Conservation (phyloP, 2,888 invertebrate genomes). For the Scaeva pyrastri region DNA sequence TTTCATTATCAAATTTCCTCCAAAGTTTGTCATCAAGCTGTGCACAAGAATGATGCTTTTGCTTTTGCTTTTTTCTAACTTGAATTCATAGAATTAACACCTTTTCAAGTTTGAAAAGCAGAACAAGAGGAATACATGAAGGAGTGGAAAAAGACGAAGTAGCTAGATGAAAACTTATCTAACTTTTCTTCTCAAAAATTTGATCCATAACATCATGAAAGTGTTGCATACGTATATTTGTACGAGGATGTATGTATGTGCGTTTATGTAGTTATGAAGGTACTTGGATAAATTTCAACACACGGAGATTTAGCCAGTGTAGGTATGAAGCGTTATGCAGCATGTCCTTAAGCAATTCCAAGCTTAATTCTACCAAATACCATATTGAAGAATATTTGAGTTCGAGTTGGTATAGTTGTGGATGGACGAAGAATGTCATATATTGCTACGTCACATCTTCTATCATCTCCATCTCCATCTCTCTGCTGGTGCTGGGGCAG, state of each 20-base stretch:
- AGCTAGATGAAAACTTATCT: slow-evolving; percentile 8
- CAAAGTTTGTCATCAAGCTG: slow-evolving; percentile 15
- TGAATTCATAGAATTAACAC: slow-evolving; percentile 27
- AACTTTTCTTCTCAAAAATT: slow-evolving; percentile 27
- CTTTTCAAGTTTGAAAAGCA: slow-evolving; percentile 12
- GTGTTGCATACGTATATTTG: no score
- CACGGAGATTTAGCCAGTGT: neutral
- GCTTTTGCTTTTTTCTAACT: neutral
- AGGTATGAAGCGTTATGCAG: slow-evolving; percentile 12
- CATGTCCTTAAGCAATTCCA: slow-evolving; percentile 53
- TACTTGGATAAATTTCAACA: slow-evolving; percentile 5
- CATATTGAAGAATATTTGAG: slow-evolving; percentile 39
- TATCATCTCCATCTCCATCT: slow-evolving; percentile 23
- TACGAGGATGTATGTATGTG: neutral
- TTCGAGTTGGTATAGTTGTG: slow-evolving; percentile 22
- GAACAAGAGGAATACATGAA: neutral
- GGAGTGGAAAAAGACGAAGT: neutral
- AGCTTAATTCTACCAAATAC: slow-evolving; percentile 57
- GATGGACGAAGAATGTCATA: slow-evolving; percentile 18
- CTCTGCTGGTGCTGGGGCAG: slow-evolving; percentile 18
- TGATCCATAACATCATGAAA: slow-evolving; percentile 15
- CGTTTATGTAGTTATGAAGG: neutral
- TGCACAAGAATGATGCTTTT: slow-evolving; percentile 3
- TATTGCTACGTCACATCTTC: slow-evolving; percentile 59
- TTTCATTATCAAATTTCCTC: slow-evolving; percentile 28